phyloP scores from a whole-genome alignment of 2,113 vertebrate species.

The Mellivora capensis region DNA sequence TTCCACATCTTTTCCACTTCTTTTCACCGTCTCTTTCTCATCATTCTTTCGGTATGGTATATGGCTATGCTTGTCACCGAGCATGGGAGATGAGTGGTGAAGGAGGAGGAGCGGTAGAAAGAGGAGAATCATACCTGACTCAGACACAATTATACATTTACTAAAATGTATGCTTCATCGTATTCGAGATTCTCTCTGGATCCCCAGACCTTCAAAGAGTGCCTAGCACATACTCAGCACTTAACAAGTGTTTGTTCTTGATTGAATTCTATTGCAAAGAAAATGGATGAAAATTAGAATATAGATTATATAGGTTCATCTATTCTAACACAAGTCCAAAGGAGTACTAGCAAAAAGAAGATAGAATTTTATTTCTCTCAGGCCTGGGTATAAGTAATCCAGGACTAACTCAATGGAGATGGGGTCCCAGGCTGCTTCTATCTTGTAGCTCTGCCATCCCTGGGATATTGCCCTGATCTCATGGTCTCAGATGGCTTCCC shows the following conservation, averaged over 20 bases:
- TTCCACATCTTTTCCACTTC: neutral
- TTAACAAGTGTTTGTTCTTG: neutral
- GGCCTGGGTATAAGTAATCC: neutral
- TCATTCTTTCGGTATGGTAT: neutral
- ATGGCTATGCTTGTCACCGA: neutral
- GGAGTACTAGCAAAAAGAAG: neutral
- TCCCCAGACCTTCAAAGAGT: neutral
- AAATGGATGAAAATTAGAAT: neutral
- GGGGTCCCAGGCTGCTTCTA: neutral
- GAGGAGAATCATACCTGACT: neutral
- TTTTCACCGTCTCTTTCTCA: neutral
- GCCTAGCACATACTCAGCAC: neutral
- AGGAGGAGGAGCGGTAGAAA: neutral
- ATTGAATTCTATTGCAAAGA: conserved; percentile 25
- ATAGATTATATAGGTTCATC: neutral
- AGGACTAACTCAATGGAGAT: neutral
- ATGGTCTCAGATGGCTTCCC: neutral
- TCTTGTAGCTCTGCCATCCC: neutral
- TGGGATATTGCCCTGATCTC: too few relatives aligned
- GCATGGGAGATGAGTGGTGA: neutral
- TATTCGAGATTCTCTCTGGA: neutral
- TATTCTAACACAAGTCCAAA: neutral
- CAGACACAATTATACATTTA: neutral
- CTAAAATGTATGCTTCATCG: neutral
- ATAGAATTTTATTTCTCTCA: neutral